Conservation (phyloP, 2,797 vertebrate genomes). For the Bovichtus diacanthus region DNA sequence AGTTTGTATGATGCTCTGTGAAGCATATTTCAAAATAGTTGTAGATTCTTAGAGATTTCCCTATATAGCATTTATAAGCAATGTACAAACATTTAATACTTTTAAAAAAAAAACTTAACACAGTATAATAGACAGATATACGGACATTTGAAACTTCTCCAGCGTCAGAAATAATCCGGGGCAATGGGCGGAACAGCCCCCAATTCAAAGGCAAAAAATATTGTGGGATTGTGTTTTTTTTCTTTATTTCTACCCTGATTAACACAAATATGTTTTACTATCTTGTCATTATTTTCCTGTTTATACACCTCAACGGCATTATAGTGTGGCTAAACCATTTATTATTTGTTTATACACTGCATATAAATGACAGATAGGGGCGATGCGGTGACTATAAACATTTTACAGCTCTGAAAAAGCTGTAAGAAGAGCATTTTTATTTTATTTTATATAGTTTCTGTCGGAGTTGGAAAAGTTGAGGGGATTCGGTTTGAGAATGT, state of each 20-base stretch:
- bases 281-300: not conserved
- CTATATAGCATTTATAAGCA: not conserved
- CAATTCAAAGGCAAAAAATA: too few relatives aligned
- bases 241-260: too few relatives aligned
- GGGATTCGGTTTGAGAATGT: not conserved
- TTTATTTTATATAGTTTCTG: not conserved
- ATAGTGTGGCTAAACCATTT: too few relatives aligned
- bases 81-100: not conserved
- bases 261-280: not conserved
- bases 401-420: not conserved
- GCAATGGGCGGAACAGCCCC: too few relatives aligned
- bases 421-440: not conserved
- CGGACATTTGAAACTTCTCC: not conserved
- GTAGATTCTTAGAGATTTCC: not conserved
- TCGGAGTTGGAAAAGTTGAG: not conserved
- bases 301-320: too few relatives aligned
- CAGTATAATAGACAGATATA: not conserved
- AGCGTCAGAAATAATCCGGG: too few relatives aligned
- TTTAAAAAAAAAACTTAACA: too few relatives aligned
- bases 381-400: too few relatives aligned
- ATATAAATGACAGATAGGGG: not conserved
- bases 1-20: constrained; percentile 6
- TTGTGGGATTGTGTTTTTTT: too few relatives aligned
- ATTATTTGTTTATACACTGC: not conserved
- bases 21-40: constrained; percentile 3